Percentiles rank a stretch among this genome's conserved stretches.
Evolutionary conservation across 2,888 invertebrate species (phyloP).

Genomic region (Hymenopus coronatus): DNA sequence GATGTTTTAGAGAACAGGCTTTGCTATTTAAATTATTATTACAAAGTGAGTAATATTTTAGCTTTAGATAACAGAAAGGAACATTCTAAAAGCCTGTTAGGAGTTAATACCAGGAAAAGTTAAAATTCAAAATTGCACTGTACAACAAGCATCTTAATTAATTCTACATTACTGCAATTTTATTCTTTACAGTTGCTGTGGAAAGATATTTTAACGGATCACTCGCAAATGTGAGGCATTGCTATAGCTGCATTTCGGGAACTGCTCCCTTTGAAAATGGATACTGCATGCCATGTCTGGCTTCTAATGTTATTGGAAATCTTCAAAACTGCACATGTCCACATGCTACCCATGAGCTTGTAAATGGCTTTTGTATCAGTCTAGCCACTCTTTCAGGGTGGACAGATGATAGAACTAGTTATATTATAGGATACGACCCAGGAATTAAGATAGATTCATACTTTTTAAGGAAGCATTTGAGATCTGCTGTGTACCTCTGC

Average conservation of each 20-base stretch:
- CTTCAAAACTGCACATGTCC: constrained; percentile 45
- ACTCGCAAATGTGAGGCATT: constrained; percentile 42
- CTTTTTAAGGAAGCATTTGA: constrained; percentile 46
- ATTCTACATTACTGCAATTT: constrained; percentile 24
- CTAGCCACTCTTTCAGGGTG: constrained; percentile 41
- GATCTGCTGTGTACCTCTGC: constrained; percentile 47
- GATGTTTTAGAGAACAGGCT: no score
- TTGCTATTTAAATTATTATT: no score
- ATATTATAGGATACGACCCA: constrained; percentile 43
- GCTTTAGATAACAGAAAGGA: no score
- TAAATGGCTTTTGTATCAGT: constrained; percentile 45
- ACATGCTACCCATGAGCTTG: constrained; percentile 40
- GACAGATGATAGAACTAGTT: constrained; percentile 43
- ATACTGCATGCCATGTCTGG: constrained; percentile 47
- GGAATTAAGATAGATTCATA: constrained; percentile 44
- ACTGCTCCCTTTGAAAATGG: constrained; percentile 45
- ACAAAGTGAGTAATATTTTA: no score
- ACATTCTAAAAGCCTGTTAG: no score
- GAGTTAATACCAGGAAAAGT: no score
- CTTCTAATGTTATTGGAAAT: constrained; percentile 27
- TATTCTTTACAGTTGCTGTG: constrained; percentile 41
- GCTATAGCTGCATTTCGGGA: constrained; percentile 47
- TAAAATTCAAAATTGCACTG: no score
- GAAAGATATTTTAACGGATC: constrained; percentile 45
- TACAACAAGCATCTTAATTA: neutral